Base-by-base conservation (phyloP, 2,113 vertebrate species). In the Tragulus kanchil region DNA sequence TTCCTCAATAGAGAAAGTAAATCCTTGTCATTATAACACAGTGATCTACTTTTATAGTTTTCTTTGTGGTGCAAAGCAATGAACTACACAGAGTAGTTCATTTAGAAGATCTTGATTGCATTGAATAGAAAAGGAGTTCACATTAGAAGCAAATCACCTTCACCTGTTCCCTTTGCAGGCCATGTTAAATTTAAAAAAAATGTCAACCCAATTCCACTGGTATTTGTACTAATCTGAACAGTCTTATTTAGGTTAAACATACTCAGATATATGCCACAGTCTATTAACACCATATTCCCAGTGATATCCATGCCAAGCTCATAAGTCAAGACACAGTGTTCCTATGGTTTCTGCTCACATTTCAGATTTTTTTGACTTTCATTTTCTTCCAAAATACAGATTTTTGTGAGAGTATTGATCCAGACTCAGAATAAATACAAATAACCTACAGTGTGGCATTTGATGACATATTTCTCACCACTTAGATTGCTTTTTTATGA, bases 21-120 rank as follows among this genome's bases (percentile, higher is more conserved):
- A 62, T 96, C 52, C 82, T 69, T 96, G 84, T 85, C 50, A 82
- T 6, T 94, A 17, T 67, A 52, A 97, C 23, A 56, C 83, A 97
- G 84, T 96, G 79, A 85, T 93, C 75, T 96, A 95, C 84, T 77
- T 97, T 95, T 85, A 95, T 75, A 94, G 79, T 61, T 95, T 95
- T 36, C 82, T 98, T 88, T 67, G 13, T 87, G 89, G 31, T 52
- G 0, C 5, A 92, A 86, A 96, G 77, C 73, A 45, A 8, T 1
- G 9, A 52, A 36, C 36, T 23, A 81, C 3, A 71, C 25, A 92
- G 16, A 21, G 78, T 91, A 77, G 54, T 78, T 75, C 45, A 62
- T 9, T 52, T 85, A 84, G 62, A 54, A 87, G 31, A 13, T 56
- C 62, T 73, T 95, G 56, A 95, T 96, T 97, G 48, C n/a, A 65